Percentiles rank a stretch among this genome's conserved stretches.
Conservation (phyloP, 2,797 vertebrate species). For the Danio kyathit region DNA sequence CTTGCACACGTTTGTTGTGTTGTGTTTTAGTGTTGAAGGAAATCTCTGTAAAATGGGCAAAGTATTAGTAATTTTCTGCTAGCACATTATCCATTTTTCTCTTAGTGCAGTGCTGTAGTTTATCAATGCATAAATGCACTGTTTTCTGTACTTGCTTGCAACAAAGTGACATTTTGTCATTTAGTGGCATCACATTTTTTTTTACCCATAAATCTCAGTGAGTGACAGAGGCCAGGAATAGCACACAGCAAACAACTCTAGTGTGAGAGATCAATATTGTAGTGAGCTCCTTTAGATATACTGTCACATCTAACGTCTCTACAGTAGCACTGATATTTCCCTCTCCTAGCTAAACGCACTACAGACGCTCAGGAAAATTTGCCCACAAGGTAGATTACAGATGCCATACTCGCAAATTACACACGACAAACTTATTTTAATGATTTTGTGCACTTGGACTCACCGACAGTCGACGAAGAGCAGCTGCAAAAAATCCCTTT, state of each 20-base stretch:
- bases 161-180: conserved; percentile 34
- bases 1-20: no score
- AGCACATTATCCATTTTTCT: no score
- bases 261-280: conserved; percentile 58
- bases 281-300: conserved; percentile 55
- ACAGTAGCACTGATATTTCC: conserved; percentile 31
- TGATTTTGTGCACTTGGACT: conserved; percentile 63
- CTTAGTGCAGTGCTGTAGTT: background rate
- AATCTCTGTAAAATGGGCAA: no score
- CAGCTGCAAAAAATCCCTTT: conserved; percentile 48
- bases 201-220: conserved; percentile 44
- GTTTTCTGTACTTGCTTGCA: conserved; percentile 9
- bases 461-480: conserved; percentile 70
- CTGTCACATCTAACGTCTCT: conserved; percentile 46
- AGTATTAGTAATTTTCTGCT: no score
- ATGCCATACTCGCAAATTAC: conserved; percentile 32
- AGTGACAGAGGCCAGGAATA: conserved; percentile 56
- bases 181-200: conserved; percentile 41
- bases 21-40: no score
- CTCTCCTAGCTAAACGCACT: conserved; percentile 48
- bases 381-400: conserved; percentile 20
- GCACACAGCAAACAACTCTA: conserved; percentile 55
- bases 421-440: conserved; percentile 27
- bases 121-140: conserved; percentile 12
- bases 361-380: conserved; percentile 15